A percentile compares a stretch with the other conserved stretches of the same genome.
phyloP scores from a whole-genome alignment of 2,113 vertebrate genomes.

The Erinaceus europaeus region DNA sequence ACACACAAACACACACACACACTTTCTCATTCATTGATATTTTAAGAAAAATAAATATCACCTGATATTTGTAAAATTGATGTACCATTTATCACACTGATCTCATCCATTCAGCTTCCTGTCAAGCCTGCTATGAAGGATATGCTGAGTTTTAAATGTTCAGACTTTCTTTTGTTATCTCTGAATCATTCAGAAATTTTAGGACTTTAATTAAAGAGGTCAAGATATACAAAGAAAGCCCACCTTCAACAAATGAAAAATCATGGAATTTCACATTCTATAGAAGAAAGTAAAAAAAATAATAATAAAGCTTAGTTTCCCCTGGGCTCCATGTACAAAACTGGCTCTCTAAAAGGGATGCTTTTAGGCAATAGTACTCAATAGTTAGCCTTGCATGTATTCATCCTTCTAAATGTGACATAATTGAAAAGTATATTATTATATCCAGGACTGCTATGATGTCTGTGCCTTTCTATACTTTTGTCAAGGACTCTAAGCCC shows the following conservation, averaged over 20 bases:
- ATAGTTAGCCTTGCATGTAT: neutral
- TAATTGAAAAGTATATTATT: neutral
- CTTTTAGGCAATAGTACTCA: neutral
- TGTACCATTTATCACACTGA: neutral
- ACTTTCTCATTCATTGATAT: no score
- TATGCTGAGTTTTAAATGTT: neutral
- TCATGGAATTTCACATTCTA: no score
- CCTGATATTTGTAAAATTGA: neutral
- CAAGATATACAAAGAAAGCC: neutral
- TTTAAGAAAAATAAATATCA: no score
- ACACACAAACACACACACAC: no score
- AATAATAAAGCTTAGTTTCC: neutral
- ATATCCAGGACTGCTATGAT: neutral
- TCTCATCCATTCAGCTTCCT: neutral
- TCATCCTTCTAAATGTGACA: neutral
- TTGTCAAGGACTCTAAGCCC: neutral
- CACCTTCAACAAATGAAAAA: neutral
- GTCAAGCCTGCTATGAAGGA: neutral
- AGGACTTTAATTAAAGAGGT: neutral
- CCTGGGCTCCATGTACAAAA: neutral
- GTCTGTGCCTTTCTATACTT: neutral
- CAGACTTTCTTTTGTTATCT: constrained; percentile 13
- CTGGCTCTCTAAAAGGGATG: neutral
- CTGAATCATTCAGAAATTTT: neutral
- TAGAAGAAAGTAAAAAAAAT: neutral